Base-by-base conservation (phyloP, 35 echinoderm and acorn worm genomes). In the Lytechinus variegatus region DNA sequence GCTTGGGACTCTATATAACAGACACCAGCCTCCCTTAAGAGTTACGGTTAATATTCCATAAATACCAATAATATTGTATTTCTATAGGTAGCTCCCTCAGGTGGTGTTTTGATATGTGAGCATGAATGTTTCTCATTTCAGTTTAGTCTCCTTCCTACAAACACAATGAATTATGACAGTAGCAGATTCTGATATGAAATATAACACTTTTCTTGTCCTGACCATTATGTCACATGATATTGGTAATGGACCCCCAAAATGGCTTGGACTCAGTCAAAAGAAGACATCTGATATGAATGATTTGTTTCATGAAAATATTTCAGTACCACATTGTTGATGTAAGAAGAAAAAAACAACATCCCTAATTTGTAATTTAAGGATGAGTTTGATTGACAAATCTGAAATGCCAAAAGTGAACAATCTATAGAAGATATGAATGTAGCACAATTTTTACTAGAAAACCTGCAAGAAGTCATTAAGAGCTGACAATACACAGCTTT, bases 51-150 rank as follows among this genome's bases (percentile, higher is more conserved):
- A 90, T 90, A 90, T 90, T 90, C 88, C 88, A 90, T 90, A 90
- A 90, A 90, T 90, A 90, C 52, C 88, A 44, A 90, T 90, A 90
- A 90, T 90, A 90, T 90, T 44, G 88, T 90, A 54, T 90, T 90
- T 90, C 88, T 33, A 90, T 79, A 4, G 66, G 66, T 79, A 24
- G 66, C 8, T 79, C 66, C 66, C 14, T 24, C 6, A 16, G 66
- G 66, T 16, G 16, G 6, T 79, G 66, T 79, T 79, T 79, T 79
- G 66, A 79, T 79, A 79, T 79, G 66, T 16, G 16, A 24, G 66
- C 66, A 79, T 79, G 66, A 79, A 79, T 79, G 66, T 79, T 79
- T 79, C 66, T 79, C 66, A 79, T 79, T 79, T 79, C 66, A n/a
- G 66, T 16, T 79, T 58, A 24, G 66, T 79, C n/a, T 79, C 66